Evolutionary conservation across 1,140 invertebrate species (phyloP), one percentile per base, ranked within the genome.

Genomic region (Trachelipus rathkii): DNA sequence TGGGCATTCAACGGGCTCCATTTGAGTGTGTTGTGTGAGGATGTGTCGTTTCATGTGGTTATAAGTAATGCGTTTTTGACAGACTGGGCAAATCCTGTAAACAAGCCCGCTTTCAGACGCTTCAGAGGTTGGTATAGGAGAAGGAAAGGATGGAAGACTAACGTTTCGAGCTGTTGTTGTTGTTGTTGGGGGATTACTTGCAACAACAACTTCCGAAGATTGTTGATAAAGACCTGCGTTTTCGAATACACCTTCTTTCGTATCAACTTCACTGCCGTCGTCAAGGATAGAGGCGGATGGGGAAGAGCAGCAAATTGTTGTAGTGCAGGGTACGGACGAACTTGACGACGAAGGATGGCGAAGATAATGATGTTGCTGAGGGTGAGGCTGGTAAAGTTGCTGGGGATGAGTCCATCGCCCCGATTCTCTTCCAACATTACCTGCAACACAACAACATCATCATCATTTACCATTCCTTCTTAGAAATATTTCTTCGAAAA

Each of bases 51-150:
- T 81, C n/a, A 81, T 74, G 70, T 81, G 79, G 70, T 81, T 81
- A 77, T 81, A 81, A 3, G 79, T 81, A 45, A 81, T 81, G 33
- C 77, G 72, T 46, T 81, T 81, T 44, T 74, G 79, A 46, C 79
- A 81, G 21, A 81, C 77, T 8, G 79, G 79, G 53, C 79, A 81
- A 24, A 77, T 69, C 13, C 77, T 75, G 76, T 81, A 81, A 68
- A 76, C 77, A 45, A 81, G 72, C 21, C 77, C 79, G 24, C 79
- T 97, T 95, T 95, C 97, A 86, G 97, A 75, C 43, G 50, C 50
- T 8, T 60, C 50, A 15, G 50, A 60, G 8, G 50, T 60, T 13
- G 50, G 50, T 60, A 19, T 19, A 33, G 33, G 33, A 33, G 33
- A 3, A 33, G 50, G 50, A 60, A 19, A 60, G 50, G 50, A 13